Percentiles rank a stretch among this genome's conserved stretches.
These are phyloP conservation scores for Sula dactylatra DNA, from an alignment of 2,113 vertebrate genomes.

Conservation along the genomic window DNA sequence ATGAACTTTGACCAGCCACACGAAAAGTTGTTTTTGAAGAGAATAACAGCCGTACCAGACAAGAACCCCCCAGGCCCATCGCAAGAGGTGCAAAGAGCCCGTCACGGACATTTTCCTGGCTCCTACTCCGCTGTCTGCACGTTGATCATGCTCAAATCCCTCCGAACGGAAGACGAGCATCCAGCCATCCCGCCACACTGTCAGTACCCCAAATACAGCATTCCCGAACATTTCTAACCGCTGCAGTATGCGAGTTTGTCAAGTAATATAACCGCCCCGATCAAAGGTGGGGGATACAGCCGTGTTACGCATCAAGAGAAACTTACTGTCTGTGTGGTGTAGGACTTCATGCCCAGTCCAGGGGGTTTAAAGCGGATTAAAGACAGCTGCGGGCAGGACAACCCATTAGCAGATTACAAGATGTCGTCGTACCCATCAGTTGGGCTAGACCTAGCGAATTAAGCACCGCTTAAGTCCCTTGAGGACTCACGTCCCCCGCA, in stretches of 20 bases:
- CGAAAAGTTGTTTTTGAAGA: background rate
- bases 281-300: too few species aligned
- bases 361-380: too few species aligned
- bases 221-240: background rate
- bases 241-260: background rate
- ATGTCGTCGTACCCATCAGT: too few species aligned
- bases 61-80: fast-evolving
- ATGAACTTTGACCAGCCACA: background rate
- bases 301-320: fast-evolving
- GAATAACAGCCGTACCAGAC: fast-evolving
- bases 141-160: background rate
- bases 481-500: too few species aligned
- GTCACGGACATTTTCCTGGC: background rate
- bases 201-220: fast-evolving
- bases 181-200: fast-evolving
- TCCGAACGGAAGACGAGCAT: background rate
- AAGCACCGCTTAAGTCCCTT: background rate
- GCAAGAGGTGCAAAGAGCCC: background rate
- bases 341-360: too few species aligned
- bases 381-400: background rate
- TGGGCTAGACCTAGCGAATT: too few species aligned
- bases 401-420: too few species aligned
- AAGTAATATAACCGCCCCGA: too few species aligned
- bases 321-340: too few species aligned
- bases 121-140: background rate